Evolutionary conservation across 2,888 invertebrate species (phyloP), one percentile per base, ranked within the genome.

Genomic region (Hydroisotoma schaefferi): DNA sequence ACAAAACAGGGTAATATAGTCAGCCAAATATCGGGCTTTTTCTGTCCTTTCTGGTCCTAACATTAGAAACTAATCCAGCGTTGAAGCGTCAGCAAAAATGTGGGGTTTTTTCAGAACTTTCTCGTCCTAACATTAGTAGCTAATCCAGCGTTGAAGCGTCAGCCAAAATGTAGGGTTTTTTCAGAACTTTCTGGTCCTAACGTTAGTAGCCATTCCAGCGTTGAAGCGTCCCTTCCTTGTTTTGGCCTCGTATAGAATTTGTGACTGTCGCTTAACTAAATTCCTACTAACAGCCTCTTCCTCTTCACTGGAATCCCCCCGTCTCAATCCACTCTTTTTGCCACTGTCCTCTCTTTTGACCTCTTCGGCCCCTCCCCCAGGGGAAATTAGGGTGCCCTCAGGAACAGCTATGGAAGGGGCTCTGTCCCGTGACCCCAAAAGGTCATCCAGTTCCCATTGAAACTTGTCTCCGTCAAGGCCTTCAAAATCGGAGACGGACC

Each of bases 221-320:
- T 69, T 69, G 26, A 66, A 70, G 26, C 72, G 46, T 28, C 72
- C 72, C 48, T 72, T 72, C 43, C 72, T 61, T 10, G 70, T 69
- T 59, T 70, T 72, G 10, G 70, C 67, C 51, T 72, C 72, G 20
- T 68, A 62, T 2, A 70, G 26, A 51, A 70, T 63, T 49, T 70
- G 70, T 1, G 72, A 72, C 40, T 72, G 70, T 25, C 69, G 46
- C 29, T 72, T 72, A 22, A 72, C 66, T 40, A 65, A 57, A 43
- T 58, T 68, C 44, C 72, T 29, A 18, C 65, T 66, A 2, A 69
- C 67, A 10, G 72, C 67, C 57, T 72, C 72, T 55, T 72, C 72
- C 28, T 71, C 71, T 33, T 72, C 72, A 52, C 72, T 72, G 12
- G 70, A 69, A 12, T 72, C 72, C 44, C 64, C 61, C 25, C 57